Conservation (phyloP, 2,797 vertebrate genomes). For the Gymnothorax javanicus region DNA sequence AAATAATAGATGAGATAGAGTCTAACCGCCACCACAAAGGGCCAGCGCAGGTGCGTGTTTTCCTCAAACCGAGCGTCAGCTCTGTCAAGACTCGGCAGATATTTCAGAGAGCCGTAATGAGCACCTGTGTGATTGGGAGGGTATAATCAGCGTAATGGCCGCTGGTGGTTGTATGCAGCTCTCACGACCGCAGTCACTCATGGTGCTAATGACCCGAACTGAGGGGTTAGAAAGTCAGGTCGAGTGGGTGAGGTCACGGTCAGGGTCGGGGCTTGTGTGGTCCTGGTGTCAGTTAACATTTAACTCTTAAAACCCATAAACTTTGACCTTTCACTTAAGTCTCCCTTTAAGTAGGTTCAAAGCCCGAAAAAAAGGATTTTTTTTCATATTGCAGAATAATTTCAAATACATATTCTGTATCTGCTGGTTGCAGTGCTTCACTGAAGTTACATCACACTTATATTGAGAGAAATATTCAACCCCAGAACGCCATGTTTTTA, state of each 20-base stretch:
- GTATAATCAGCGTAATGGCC: slow-evolving; percentile 49
- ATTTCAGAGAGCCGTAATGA: slow-evolving; percentile 44
- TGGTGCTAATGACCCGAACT: too few relatives aligned
- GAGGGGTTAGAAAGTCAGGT: neutral
- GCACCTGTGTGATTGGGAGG: slow-evolving; percentile 45
- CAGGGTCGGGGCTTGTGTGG: neutral
- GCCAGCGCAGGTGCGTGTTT: neutral
- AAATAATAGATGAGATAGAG: neutral
- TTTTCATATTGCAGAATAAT: too few relatives aligned
- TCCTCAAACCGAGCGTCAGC: slow-evolving; percentile 36
- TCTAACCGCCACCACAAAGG: too few relatives aligned
- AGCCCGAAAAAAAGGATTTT: too few relatives aligned
- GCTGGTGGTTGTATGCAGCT: slow-evolving; percentile 2
- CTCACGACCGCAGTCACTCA: neutral
- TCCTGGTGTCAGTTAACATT: neutral
- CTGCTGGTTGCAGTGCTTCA: too few relatives aligned
- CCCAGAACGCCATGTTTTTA: too few relatives aligned
- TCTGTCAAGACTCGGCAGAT: slow-evolving; percentile 41
- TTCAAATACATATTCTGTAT: too few relatives aligned
- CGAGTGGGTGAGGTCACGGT: neutral
- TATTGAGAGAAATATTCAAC: too few relatives aligned
- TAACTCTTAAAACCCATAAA: too few relatives aligned
- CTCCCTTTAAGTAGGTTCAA: too few relatives aligned
- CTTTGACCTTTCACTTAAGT: too few relatives aligned
- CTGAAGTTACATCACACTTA: too few relatives aligned